These are phyloP conservation scores for Atractosteus spatula DNA, from an alignment of 2,113 vertebrate species.

Conservation along the genomic window DNA sequence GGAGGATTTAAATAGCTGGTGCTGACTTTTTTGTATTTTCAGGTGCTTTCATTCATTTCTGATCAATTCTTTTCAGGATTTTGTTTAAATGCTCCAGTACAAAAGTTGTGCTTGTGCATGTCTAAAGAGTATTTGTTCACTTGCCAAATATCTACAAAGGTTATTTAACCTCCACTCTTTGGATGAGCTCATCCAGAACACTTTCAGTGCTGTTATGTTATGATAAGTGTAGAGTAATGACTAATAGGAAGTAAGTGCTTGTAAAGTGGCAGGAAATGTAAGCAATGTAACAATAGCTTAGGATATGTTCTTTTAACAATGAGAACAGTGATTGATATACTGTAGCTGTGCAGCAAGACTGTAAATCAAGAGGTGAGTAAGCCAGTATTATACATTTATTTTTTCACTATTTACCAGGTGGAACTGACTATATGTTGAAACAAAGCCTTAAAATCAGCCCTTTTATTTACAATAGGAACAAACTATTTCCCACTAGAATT, in stretches of 20 bases:
- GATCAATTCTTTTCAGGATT: too few relatives aligned
- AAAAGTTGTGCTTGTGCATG: background rate
- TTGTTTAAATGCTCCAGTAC: too few relatives aligned
- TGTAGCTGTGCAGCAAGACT: background rate
- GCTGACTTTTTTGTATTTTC: too few relatives aligned
- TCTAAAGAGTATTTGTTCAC: background rate
- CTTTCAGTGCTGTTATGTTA: slow-evolving; percentile 33
- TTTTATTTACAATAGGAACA: too few relatives aligned
- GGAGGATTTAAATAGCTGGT: too few relatives aligned
- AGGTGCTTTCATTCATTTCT: too few relatives aligned
- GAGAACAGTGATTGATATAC: slow-evolving; percentile 6
- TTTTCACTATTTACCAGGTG: too few relatives aligned
- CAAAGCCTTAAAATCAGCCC: too few relatives aligned
- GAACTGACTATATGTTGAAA: too few relatives aligned
- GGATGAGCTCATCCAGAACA: slow-evolving; percentile 43
- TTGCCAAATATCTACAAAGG: slow-evolving; percentile 30
- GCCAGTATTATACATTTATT: too few relatives aligned
- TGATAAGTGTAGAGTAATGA: slow-evolving; percentile 46
- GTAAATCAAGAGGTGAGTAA: too few relatives aligned
- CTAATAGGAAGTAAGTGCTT: slow-evolving; percentile 44
- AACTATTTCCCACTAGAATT: too few relatives aligned
- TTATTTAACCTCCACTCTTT: slow-evolving; percentile 32
- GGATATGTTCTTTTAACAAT: slow-evolving; percentile 36
- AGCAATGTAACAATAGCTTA: slow-evolving; percentile 35
- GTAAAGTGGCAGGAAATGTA: slow-evolving; percentile 47